Evolutionary conservation across 2,888 invertebrate species (phyloP), one percentile per base, ranked within the genome.

Genomic region (Cordilura impudica): DNA sequence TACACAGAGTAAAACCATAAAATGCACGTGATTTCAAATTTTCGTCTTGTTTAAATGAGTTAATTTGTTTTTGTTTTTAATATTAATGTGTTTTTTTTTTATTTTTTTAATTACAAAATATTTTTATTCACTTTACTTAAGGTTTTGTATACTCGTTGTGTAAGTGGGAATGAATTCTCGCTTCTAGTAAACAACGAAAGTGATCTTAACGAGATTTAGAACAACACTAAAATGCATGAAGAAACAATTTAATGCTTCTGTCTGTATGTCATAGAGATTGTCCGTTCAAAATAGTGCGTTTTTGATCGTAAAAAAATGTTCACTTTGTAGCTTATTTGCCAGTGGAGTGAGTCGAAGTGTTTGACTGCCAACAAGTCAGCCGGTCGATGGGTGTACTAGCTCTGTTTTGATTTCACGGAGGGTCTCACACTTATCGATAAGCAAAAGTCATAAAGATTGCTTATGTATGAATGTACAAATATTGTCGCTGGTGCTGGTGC

Each of bases 191-290:
- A n/a, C 60, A 63, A 69, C 78, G 74, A 82, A 82, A 82, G 82
- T 72, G 82, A 82, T 83, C 82, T 81, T 83, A 82, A 74, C 73
- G 82, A 83, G 82, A 83, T 82, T 81, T 82, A 81, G 78, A 83
- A 80, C 76, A 78, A 81, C 79, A 83, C 82, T 83, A 70, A 82
- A 75, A 49, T 65, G 31, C 14, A 53, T 23, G 26, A 26, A 53
- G 26, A 23, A 61, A 61, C 49, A 63, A 35, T 49, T 61, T 49
- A 47, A 14, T 61, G 29, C 49, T 75, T 54, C 67, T 58, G 35
- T 39, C 66, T 49, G 51, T 54, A 39, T 23, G 4, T 29, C 29
- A 23, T 6, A 19, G 12, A 23, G 51, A 8, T 19, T 14, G 35
- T 21, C 35, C 19, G 18, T 16, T 29, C 26, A n/a, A n/a, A n/a